phyloP scores from a whole-genome alignment of 2,113 vertebrate genomes.

The Brachypteracias leptosomus region DNA sequence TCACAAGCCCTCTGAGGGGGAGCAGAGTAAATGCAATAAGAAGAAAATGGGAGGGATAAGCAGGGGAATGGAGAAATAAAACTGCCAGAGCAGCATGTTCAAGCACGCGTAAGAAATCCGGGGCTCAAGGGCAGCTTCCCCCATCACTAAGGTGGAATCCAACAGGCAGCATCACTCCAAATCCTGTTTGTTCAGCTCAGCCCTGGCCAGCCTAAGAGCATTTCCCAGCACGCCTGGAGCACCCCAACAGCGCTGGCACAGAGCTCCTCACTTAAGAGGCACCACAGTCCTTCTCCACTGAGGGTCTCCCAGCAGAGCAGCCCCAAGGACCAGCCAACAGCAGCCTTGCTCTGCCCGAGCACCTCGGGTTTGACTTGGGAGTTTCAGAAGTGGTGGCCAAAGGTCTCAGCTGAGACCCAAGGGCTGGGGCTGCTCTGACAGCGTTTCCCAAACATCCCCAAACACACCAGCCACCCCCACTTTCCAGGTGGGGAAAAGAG shows the following conservation, averaged over 20 bases:
- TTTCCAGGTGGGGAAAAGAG: background rate
- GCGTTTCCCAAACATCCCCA: background rate
- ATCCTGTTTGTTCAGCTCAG: background rate
- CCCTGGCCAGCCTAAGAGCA: background rate
- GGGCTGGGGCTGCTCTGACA: background rate
- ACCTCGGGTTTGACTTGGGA: background rate
- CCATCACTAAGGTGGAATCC: background rate
- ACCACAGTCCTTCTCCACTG: background rate
- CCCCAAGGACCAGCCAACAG: background rate
- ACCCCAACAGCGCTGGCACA: background rate
- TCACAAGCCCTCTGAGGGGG: background rate
- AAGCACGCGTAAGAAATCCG: background rate
- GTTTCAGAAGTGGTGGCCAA: background rate
- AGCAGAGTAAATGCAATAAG: background rate
- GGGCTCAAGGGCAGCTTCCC: background rate
- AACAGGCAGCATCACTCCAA: background rate
- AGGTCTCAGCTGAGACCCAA: background rate
- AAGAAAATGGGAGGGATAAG: background rate
- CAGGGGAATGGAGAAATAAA: background rate
- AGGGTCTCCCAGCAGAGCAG: background rate
- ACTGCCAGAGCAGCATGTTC: background rate
- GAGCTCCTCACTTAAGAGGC: background rate
- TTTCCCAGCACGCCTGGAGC: background rate
- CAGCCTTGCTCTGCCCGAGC: rapidly evolving
- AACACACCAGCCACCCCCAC: background rate